phyloP scores from a whole-genome alignment of 2,113 vertebrate genomes.

The Pristiophorus japonicus region DNA sequence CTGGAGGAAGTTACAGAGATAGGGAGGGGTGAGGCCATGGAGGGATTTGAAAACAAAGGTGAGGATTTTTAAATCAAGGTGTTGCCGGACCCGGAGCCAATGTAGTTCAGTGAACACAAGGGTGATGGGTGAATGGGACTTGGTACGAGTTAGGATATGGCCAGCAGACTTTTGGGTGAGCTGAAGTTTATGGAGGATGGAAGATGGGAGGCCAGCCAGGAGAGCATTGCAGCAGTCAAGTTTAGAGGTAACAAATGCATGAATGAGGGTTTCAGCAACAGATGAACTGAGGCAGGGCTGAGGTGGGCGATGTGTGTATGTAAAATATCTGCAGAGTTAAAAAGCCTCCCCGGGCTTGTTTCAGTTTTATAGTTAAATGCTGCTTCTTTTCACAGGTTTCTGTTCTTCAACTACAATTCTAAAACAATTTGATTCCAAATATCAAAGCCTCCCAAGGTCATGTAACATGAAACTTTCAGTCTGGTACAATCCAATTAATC shows the following conservation, averaged over 20 bases:
- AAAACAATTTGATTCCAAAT: neutral
- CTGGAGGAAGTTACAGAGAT: neutral
- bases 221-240: neutral
- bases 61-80: neutral
- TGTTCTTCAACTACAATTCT: no score
- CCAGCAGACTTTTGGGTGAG: neutral
- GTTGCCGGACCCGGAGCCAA: neutral
- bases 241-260: neutral
- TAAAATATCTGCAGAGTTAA: neutral
- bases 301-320: no score
- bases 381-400: neutral
- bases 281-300: neutral
- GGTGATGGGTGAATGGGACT: neutral
- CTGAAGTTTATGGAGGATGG: neutral
- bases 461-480: neutral
- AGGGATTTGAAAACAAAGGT: neutral
- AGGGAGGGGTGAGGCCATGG: neutral
- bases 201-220: neutral
- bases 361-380: neutral
- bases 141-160: neutral
- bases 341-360: neutral
- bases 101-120: neutral
- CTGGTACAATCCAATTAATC: neutral
- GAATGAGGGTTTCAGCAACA: neutral
- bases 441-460: neutral